Evolutionary conservation across 1,140 invertebrate species (phyloP).

Genomic region (Sitobion miscanthi): DNA sequence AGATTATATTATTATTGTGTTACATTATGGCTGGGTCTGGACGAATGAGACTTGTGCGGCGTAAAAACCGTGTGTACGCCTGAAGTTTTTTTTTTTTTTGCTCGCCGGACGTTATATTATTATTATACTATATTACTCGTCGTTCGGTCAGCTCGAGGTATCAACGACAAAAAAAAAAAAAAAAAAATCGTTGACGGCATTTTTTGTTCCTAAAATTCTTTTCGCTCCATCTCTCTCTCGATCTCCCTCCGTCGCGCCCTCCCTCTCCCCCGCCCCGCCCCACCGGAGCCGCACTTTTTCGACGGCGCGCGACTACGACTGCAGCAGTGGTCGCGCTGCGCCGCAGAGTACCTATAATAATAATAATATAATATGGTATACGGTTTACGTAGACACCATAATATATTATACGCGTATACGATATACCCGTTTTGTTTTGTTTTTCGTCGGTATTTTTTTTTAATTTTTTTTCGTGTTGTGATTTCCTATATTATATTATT

Average conservation of each 20-base stretch:
- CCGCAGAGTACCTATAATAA: background rate
- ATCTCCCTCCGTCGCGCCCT: background rate
- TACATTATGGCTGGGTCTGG: background rate
- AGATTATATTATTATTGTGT: background rate
- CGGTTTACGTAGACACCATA: background rate
- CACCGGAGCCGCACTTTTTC: conserved; percentile 35
- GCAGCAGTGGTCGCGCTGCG: background rate
- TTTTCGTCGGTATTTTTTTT: background rate
- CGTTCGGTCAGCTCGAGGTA: background rate
- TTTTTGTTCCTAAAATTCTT: conserved; percentile 43
- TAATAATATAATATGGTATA: background rate
- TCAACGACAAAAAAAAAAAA: background rate
- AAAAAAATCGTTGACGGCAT: conserved; percentile 47
- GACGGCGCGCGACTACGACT: background rate
- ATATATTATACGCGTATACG: background rate
- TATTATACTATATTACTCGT: background rate
- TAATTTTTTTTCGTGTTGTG: background rate
- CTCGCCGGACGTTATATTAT: background rate
- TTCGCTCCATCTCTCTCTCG: background rate
- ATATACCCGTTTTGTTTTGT: conserved; percentile 27
- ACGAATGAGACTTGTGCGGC: background rate
- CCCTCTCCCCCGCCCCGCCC: background rate
- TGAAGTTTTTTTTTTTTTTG: conserved; percentile 5
- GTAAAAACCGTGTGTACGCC: background rate
- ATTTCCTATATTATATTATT: background rate